Percentiles rank a stretch among this genome's conserved stretches.
Evolutionary conservation across 2,113 vertebrate species (phyloP).

Genomic region (Channa argus): DNA sequence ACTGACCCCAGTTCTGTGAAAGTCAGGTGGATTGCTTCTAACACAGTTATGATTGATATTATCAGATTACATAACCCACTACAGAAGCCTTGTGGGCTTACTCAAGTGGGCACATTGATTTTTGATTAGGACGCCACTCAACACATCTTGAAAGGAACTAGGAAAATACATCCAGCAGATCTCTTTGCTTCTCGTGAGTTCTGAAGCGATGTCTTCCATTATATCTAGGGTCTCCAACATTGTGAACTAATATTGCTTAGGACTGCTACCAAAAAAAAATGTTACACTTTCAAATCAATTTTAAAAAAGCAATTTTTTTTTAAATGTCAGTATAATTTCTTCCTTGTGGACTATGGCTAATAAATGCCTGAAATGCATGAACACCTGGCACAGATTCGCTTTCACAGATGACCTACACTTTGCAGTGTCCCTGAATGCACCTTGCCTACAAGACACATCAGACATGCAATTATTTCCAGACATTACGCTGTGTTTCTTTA

Average conservation of each 20-base stretch:
- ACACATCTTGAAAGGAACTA: slow-evolving; percentile 80
- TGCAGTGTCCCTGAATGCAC: too few species aligned
- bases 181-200: slow-evolving; percentile 39
- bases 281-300: background rate
- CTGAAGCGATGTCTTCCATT: slow-evolving; percentile 38
- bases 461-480: too few species aligned
- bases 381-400: too few species aligned
- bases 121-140: slow-evolving; percentile 91
- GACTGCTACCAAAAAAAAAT: background rate
- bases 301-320: too few species aligned
- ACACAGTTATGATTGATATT: slow-evolving; percentile 95
- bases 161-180: slow-evolving; percentile 69
- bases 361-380: too few species aligned
- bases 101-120: slow-evolving; percentile 93
- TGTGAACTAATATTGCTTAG: background rate
- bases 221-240: background rate
- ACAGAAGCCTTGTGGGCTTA: slow-evolving; percentile 83
- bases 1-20: slow-evolving; percentile 90
- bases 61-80: slow-evolving; percentile 93
- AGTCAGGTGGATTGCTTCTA: slow-evolving; percentile 94
- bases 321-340: too few species aligned
- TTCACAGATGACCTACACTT: too few species aligned
- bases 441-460: too few species aligned
- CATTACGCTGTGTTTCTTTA: too few species aligned
- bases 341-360: too few species aligned